Base-by-base conservation (phyloP, 1,140 invertebrate genomes). In the Cotesia chilonis region DNA sequence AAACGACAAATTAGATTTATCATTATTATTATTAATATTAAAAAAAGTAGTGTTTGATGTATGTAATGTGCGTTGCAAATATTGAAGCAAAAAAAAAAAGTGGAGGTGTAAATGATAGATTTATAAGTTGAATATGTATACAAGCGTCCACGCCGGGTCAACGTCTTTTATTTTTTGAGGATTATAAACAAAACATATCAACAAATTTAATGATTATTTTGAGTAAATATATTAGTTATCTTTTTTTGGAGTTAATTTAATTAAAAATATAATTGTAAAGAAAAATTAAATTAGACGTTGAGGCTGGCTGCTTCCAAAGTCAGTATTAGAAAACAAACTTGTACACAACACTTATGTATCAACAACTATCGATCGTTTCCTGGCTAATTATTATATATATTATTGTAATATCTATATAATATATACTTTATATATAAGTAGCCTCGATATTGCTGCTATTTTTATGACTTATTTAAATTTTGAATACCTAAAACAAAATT, bases 241-340 rank as follows among this genome's bases (percentile, higher is more conserved):
- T 74, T 47, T 60, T 60, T 66, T 67, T 73, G 47, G 6, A 59
- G 35, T 20, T 17, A 59, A 20, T 17, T 7, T 51, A n/a, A 38
- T 71, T 61, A 17, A 37, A 20, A 51, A 66, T 41, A 37, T 12
- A n/a, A 51, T 51, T n/a, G 51, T 51, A 20, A 68, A 7, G 36
- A 47, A 55, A 66, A 74, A 61, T 63, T 63, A 41, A 71, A 52
- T 47, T 36, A 74, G 65, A 74, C 20, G 80, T 84, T 85, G 84
- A 47, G 83, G 81, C 84, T 83, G 83, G 84, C 79, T 82, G 74
- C 79, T 83, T 85, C 79, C 79, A 81, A 77, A 83, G 76, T 80
- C 81, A 85, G 82, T 84, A 85, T 85, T 85, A 84, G 70, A 71
- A 76, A 75, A 80, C 2, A 47, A 41, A 47, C 41, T 47, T 47